Evolutionary conservation across 2,797 vertebrate genomes (phyloP).

Genomic region (Intellagama lesueurii): DNA sequence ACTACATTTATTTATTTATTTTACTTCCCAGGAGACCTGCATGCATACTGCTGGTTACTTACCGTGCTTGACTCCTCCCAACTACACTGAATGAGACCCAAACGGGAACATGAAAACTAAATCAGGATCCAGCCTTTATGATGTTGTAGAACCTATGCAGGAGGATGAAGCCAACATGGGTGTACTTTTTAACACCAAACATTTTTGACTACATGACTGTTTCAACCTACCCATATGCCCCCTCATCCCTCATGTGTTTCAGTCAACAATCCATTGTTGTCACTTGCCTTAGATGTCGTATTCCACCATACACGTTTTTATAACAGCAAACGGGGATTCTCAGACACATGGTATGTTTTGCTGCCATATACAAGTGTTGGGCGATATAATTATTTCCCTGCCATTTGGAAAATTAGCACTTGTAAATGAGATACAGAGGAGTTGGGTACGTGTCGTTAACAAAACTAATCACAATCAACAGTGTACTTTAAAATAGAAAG

Average conservation of each 20-base stretch:
- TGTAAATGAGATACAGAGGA: conserved; percentile 43
- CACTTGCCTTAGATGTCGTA: conserved; percentile 18
- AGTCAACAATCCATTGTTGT: conserved; percentile 44
- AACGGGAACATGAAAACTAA: neutral
- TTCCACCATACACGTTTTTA: conserved; percentile 33
- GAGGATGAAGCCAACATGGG: neutral
- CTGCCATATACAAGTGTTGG: conserved; percentile 25
- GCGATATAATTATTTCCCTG: conserved; percentile 35
- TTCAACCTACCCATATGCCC: neutral
- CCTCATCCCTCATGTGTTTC: conserved; percentile 34
- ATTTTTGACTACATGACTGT: neutral
- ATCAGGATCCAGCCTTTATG: neutral
- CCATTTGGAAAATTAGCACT: conserved; percentile 33
- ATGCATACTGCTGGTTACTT: too few species aligned
- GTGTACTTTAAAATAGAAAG: conserved; percentile 33
- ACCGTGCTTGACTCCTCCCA: too few species aligned
- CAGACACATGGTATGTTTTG: conserved; percentile 45
- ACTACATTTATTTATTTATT: too few species aligned
- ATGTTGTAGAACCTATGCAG: neutral
- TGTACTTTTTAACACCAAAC: neutral
- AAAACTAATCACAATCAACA: conserved; percentile 55
- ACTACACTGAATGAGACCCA: too few species aligned
- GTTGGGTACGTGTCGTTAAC: conserved; percentile 46
- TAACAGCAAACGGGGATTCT: conserved; percentile 32
- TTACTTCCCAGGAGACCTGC: too few species aligned